A percentile compares a stretch with the other conserved stretches of the same genome.
phyloP scores from a whole-genome alignment of 2,888 invertebrate species.

The Callimorpha dominula region DNA sequence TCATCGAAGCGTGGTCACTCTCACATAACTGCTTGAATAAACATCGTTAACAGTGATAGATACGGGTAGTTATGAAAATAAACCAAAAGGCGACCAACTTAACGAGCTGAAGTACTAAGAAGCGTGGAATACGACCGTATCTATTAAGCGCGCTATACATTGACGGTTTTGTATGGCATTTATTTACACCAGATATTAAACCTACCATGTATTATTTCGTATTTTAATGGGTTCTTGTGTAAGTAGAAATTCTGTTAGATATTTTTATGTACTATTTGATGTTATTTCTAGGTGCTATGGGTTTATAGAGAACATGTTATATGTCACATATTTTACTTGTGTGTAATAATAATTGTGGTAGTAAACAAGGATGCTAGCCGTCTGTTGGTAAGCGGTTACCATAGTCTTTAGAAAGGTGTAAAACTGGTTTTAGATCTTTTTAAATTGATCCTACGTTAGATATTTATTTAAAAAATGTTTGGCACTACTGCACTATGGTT shows the following conservation, averaged over 20 bases:
- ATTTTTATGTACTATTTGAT: not conserved
- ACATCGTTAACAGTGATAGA: constrained; percentile 87
- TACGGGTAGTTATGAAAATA: constrained; percentile 85
- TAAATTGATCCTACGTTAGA: no score
- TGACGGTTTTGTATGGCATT: constrained; percentile 35
- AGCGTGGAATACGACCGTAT: constrained; percentile 22
- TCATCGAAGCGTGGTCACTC: constrained; percentile 57
- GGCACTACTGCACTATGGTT: no score
- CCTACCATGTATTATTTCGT: not conserved
- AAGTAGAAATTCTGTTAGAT: no score
- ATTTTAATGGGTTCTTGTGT: not conserved
- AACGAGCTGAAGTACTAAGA: constrained; percentile 74
- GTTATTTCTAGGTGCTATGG: no score
- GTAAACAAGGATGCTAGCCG: no score
- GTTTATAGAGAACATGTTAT: no score
- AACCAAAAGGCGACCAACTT: constrained; percentile 78
- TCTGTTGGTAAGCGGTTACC: no score
- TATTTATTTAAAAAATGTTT: no score
- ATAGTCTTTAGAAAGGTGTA: no score
- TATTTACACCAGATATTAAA: not conserved
- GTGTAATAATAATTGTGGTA: no score
- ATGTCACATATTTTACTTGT: no score
- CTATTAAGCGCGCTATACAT: constrained; percentile 47
- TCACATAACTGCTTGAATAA: constrained; percentile 81
- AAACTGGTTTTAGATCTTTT: no score